Base-by-base conservation (phyloP, 2,797 vertebrate species). In the Fringilla coelebs region DNA sequence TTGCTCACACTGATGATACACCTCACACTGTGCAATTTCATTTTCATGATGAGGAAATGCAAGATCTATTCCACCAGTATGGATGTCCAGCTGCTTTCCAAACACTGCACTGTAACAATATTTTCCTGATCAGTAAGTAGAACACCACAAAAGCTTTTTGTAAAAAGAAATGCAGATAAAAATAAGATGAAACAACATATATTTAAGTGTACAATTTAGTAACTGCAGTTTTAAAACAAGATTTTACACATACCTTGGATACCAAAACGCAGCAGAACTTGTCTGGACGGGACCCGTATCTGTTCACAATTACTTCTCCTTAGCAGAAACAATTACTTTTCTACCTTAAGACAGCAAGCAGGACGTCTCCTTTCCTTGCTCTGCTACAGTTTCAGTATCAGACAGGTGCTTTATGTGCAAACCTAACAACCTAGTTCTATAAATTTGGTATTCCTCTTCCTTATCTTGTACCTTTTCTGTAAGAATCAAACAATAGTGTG, bases 1-100 rank as follows among this genome's bases (percentile, higher is more conserved):
- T 49, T 99, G 99, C 4, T 93, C 95, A 92, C 99, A 99, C 81
- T 98, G 98, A 95, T 99, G 99, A 90, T 99, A 99, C 13, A 97
- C 99, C 88, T 99, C 99, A 10, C 99, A 99, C 95, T 99, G 99
- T 28, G 99, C 99, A 0, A 99, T 98, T 97, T 99, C 99, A 3
- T 99, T 99, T 96, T 99, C 99, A 3, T 99, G 99, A 97, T 99
- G 99, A 32, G 99, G 99, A 92, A 99, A 99, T 12, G 99, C 99
- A 78, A 99, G 96, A 95, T 99, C 99, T 13, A 99, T 97, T 5
- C 99, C 99, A 67, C 99, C 99, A 0, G 99, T 98, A 96, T 99
- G 99, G 94, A 99, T 98, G 84, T 99, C 99, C 96, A 99, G 96
- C 80, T 98, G 98, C 82, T 97, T 98, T 66, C 99, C 99, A 91